phyloP scores from a whole-genome alignment of 2,113 vertebrate genomes.

The Corythoichthys haematopterus region DNA sequence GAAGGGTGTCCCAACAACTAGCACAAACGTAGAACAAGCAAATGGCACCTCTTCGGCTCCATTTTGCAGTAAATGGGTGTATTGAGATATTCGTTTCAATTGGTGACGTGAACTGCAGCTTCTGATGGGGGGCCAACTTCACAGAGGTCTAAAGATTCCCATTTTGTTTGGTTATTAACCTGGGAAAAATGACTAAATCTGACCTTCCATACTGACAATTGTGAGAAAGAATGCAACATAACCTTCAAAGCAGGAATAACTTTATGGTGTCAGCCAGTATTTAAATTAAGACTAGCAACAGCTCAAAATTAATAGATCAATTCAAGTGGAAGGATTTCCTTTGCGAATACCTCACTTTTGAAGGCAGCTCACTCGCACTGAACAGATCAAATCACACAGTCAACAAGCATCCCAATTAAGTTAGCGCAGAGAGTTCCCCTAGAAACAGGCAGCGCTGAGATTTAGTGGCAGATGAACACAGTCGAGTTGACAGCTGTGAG shows the following conservation, averaged over 20 bases:
- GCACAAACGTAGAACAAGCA: no score
- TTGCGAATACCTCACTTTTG: constrained; percentile 8
- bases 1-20: no score
- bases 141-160: no score
- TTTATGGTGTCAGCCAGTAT: neutral
- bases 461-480: constrained; percentile 34
- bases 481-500: constrained; percentile 33
- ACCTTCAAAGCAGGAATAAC: neutral
- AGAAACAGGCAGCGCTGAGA: constrained; percentile 23
- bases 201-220: neutral
- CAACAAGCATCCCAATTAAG: constrained; percentile 52
- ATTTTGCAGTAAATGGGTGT: no score
- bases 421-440: constrained; percentile 15
- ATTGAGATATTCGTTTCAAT: no score
- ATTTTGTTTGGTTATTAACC: no score
- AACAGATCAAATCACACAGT: constrained; percentile 42
- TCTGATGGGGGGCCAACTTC: no score
- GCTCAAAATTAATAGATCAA: neutral
- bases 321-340: neutral
- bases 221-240: neutral
- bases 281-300: neutral
- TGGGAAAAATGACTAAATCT: no score
- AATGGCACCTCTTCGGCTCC: no score
- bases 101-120: no score
- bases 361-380: constrained; percentile 18